Conservation (phyloP, 1,140 invertebrate species). For the Mycetomoellerius zeteki region DNA sequence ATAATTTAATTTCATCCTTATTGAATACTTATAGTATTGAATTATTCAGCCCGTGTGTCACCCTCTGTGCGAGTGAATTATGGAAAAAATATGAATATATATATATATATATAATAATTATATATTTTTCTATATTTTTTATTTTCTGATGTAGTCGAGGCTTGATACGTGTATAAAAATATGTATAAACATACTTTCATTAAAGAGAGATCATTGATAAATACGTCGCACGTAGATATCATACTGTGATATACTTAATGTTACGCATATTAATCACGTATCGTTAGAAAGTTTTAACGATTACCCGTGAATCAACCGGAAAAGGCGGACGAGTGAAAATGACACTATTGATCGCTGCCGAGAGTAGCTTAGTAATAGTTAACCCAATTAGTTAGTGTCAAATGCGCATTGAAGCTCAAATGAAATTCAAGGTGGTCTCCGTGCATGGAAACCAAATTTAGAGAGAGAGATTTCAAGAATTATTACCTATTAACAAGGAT, state of each 20-base stretch:
- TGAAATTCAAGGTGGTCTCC: slow-evolving; percentile 34
- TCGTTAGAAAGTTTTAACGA: slow-evolving; percentile 84
- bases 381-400: slow-evolving; percentile 50
- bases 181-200: slow-evolving; percentile 20
- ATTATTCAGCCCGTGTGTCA: too few species aligned
- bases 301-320: slow-evolving; percentile 80
- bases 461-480: slow-evolving; percentile 25
- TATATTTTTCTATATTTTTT: not conserved
- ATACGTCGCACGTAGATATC: slow-evolving; percentile 19
- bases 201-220: slow-evolving; percentile 39
- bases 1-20: not conserved
- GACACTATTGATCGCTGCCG: slow-evolving; percentile 67
- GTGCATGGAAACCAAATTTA: not conserved
- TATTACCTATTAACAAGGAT: slow-evolving; percentile 37
- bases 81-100: not conserved
- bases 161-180: not conserved
- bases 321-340: slow-evolving; percentile 79
- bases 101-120: not conserved
- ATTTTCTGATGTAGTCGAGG: not conserved
- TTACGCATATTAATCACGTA: slow-evolving; percentile 71
- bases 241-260: slow-evolving; percentile 26
- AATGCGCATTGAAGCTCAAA: slow-evolving; percentile 3
- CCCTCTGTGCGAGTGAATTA: not conserved
- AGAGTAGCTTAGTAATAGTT: slow-evolving; percentile 58
- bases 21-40: not conserved